Conservation (phyloP, 2,113 vertebrate genomes). For the Mionectes macconnelli region DNA sequence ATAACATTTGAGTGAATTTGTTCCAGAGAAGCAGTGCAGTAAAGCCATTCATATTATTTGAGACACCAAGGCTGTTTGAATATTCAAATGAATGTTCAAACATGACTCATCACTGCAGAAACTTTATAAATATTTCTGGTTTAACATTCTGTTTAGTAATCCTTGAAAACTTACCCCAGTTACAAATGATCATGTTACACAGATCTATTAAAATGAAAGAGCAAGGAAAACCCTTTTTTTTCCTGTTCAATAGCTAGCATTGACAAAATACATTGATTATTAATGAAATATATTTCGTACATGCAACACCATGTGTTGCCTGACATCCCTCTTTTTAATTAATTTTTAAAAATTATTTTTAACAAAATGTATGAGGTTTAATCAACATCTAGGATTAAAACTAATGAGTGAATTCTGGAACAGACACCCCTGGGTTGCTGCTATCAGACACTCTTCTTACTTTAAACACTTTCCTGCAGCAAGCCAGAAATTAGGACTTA, state of each 20-base stretch:
- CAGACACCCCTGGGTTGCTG: background rate
- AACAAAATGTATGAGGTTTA: background rate
- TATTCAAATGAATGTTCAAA: too few species aligned
- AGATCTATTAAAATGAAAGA: background rate
- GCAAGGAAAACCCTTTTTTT: background rate
- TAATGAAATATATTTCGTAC: background rate
- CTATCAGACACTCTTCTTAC: background rate
- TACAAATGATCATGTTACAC: background rate
- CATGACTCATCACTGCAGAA: background rate
- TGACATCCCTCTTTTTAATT: background rate
- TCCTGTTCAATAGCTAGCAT: accelerated
- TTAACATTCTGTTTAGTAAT: background rate
- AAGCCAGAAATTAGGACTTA: background rate
- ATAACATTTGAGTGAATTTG: background rate
- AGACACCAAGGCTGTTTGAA: background rate
- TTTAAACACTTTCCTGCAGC: background rate
- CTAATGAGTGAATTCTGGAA: background rate
- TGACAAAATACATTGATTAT: background rate
- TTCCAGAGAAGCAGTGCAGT: background rate
- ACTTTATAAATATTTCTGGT: background rate
- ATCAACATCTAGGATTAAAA: background rate
- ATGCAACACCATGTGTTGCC: background rate
- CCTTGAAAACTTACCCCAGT: background rate
- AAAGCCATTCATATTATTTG: background rate
- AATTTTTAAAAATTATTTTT: background rate